A percentile compares a stretch with the other conserved stretches of the same genome.
phyloP scores from a whole-genome alignment of 2,888 invertebrate genomes.

The Netelia fuscicornis region DNA sequence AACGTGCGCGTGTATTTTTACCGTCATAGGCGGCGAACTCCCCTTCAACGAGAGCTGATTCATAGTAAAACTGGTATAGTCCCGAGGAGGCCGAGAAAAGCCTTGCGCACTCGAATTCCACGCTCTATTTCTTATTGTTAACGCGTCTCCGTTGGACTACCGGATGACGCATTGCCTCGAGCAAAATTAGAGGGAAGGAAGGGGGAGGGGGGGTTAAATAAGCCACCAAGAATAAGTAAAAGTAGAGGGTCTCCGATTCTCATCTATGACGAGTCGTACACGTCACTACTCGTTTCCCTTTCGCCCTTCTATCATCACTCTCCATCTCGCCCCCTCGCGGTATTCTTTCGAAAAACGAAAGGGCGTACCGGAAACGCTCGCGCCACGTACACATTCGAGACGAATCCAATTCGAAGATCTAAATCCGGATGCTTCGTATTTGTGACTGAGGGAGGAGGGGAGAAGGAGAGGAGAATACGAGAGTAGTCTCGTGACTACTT shows the following conservation, averaged over 20 bases:
- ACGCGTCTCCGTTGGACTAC: constrained; percentile 48
- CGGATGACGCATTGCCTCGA: constrained; percentile 63
- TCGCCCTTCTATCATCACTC: neutral
- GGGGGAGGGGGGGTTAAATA: constrained; percentile 5
- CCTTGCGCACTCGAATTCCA: constrained; percentile 51
- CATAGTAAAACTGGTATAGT: constrained; percentile 44
- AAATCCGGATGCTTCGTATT: constrained; percentile 60
- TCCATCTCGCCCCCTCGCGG: neutral
- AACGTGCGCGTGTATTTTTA: constrained; percentile 29
- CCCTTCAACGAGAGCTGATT: constrained; percentile 48
- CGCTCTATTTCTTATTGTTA: constrained; percentile 65
- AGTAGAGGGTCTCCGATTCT: constrained; percentile 46
- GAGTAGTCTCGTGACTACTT: constrained; percentile 39
- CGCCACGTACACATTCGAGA: constrained; percentile 44
- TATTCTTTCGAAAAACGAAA: constrained; percentile 37
- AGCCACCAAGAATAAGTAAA: constrained; percentile 49
- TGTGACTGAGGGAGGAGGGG: neutral
- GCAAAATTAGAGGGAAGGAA: neutral
- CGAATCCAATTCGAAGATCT: constrained; percentile 58
- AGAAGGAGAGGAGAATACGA: neutral
- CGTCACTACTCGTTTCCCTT: neutral
- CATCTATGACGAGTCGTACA: constrained; percentile 25
- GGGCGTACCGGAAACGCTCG: constrained; percentile 16
- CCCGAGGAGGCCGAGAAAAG: constrained; percentile 11
- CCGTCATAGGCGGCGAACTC: constrained; percentile 1